These are phyloP conservation scores for Protomyctophum bolini DNA, from an alignment of 2,113 vertebrate species.

Conservation along the genomic window DNA sequence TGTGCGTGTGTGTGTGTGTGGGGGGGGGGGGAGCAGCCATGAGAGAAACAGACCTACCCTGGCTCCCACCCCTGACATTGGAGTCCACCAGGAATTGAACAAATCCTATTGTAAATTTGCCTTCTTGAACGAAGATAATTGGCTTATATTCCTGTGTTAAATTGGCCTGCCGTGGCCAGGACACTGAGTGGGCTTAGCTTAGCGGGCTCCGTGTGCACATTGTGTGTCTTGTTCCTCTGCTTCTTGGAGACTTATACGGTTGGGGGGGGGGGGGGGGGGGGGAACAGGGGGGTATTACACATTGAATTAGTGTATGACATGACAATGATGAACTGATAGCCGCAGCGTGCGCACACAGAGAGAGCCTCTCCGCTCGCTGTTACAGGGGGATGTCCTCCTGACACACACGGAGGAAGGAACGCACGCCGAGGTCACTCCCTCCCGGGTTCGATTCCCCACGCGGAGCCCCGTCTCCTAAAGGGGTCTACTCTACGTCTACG, in stretches of 20 bases:
- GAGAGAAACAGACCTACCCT: conserved; percentile 10
- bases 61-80: conserved; percentile 63
- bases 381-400: conserved; percentile 7
- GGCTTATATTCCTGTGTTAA: conserved; percentile 79
- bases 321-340: conserved; percentile 75
- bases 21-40: conserved; percentile 32
- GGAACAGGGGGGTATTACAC: conserved; percentile 71
- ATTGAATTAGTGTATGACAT: conserved; percentile 73
- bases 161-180: conserved; percentile 72
- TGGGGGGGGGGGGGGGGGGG: too few relatives aligned
- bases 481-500: too few relatives aligned
- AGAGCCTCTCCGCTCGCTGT: conserved; percentile 37
- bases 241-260: conserved; percentile 63
- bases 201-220: conserved; percentile 57
- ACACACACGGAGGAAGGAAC: too few relatives aligned
- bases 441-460: too few relatives aligned
- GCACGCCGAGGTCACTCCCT: too few relatives aligned
- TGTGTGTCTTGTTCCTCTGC: conserved; percentile 66
- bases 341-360: conserved; percentile 12
- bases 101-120: conserved; percentile 75
- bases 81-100: conserved; percentile 62
- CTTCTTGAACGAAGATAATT: conserved; percentile 73
- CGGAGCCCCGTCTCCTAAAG: too few relatives aligned
- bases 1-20: conserved; percentile 15
- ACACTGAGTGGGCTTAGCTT: conserved; percentile 67